These are phyloP conservation scores for Ceratothoa steindachneri DNA, from an alignment of 2,888 invertebrate species.

Conservation along the genomic window DNA sequence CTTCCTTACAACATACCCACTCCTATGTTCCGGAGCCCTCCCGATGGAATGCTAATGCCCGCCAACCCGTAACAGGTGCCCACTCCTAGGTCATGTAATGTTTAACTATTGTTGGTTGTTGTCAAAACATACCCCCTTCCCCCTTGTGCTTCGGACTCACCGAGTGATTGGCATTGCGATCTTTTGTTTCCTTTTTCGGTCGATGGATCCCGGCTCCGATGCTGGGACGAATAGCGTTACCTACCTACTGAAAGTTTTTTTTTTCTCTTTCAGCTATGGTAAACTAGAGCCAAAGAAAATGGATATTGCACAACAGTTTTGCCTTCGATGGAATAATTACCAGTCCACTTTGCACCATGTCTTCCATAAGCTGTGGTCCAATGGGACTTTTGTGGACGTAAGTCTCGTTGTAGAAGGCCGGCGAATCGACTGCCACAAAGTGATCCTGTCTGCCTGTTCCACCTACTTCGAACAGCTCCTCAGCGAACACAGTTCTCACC, in stretches of 20 bases:
- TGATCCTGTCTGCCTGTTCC: slow-evolving; percentile 90
- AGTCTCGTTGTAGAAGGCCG: slow-evolving; percentile 89
- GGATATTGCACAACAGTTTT: slow-evolving; percentile 70
- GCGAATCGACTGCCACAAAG: slow-evolving; percentile 86
- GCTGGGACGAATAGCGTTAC: too few relatives aligned
- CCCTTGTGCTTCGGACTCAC: too few relatives aligned
- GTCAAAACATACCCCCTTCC: too few relatives aligned
- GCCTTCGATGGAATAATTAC: slow-evolving; percentile 94
- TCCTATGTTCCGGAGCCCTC: too few relatives aligned
- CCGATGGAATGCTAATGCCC: too few relatives aligned
- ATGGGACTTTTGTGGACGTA: slow-evolving; percentile 89
- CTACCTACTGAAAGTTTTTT: background rate
- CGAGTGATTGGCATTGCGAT: too few relatives aligned
- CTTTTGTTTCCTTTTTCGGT: too few relatives aligned
- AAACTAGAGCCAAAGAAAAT: slow-evolving; percentile 18
- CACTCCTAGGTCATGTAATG: too few relatives aligned
- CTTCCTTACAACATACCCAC: too few relatives aligned
- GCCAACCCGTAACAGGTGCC: too few relatives aligned
- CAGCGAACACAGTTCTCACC: slow-evolving; percentile 61
- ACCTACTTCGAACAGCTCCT: slow-evolving; percentile 72
- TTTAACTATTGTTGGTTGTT: too few relatives aligned
- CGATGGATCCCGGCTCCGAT: too few relatives aligned
- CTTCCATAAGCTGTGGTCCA: slow-evolving; percentile 85
- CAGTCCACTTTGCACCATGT: slow-evolving; percentile 89
- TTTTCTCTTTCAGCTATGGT: background rate